Evolutionary conservation across 2,113 vertebrate genomes (phyloP).

Genomic region (Pica pica): DNA sequence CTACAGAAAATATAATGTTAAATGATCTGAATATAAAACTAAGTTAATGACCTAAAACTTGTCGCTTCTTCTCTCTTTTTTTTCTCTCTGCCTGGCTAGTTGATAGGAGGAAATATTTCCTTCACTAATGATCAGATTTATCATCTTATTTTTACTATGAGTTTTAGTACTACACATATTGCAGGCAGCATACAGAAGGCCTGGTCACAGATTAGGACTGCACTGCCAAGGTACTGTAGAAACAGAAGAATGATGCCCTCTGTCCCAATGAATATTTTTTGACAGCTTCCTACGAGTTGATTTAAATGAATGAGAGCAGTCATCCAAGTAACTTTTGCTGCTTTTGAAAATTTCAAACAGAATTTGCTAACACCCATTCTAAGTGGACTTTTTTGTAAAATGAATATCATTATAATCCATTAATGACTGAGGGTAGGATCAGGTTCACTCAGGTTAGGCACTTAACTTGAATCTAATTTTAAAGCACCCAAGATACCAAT

Average conservation of each 20-base stretch:
- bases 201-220: neutral
- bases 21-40: neutral
- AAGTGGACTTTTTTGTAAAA: neutral
- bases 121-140: neutral
- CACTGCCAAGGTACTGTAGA: neutral
- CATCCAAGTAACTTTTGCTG: neutral
- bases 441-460: conserved; percentile 28
- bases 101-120: neutral
- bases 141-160: neutral
- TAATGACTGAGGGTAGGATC: conserved; percentile 4
- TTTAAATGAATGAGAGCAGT: neutral
- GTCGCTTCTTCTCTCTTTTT: neutral
- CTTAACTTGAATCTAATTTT: conserved; percentile 33
- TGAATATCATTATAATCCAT: neutral
- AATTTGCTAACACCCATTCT: neutral
- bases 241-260: neutral
- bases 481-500: neutral
- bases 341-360: conserved; percentile 6
- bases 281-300: neutral
- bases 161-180: neutral
- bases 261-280: neutral
- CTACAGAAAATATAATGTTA: neutral
- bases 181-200: neutral
- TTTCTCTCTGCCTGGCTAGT: neutral
- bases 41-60: neutral